Percentiles rank a stretch among this genome's conserved stretches.
These are phyloP conservation scores for Sisor rabdophorus DNA, from an alignment of 2,113 vertebrate genomes.

Conservation along the genomic window DNA sequence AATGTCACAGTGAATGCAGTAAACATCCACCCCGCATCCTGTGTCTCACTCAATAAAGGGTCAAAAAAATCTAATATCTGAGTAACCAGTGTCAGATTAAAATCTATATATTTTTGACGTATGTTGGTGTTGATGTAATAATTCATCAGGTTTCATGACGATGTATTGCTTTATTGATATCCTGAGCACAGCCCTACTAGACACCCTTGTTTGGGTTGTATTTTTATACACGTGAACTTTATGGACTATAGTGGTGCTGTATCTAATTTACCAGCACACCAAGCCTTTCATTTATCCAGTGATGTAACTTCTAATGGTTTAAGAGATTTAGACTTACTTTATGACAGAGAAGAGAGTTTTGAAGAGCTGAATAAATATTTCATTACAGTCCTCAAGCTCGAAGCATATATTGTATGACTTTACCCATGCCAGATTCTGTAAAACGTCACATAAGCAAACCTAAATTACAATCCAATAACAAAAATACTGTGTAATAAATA, in stretches of 20 bases:
- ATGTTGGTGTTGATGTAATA: no score
- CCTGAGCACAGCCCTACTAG: no score
- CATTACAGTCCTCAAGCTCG: constrained; percentile 99
- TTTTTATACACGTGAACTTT: neutral
- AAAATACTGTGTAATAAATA: neutral
- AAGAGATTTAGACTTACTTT: constrained; percentile 77
- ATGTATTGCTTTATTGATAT: no score
- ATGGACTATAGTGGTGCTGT: neutral
- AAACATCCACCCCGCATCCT: no score
- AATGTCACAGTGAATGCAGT: no score
- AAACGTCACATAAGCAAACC: neutral
- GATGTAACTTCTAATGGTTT: neutral
- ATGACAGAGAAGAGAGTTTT: constrained; percentile 98
- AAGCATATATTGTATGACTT: constrained; percentile 99
- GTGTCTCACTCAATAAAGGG: no score
- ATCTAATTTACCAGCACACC: neutral
- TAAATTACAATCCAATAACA: neutral
- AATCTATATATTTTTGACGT: no score
- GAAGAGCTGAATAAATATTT: constrained; percentile 99
- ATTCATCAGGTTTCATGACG: no score
- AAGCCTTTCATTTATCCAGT: neutral
- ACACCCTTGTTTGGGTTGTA: no score
- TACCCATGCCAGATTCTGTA: constrained; percentile 97
- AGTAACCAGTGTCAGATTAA: no score
- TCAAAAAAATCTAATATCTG: no score